phyloP scores from a whole-genome alignment of 2,113 vertebrate genomes.

The Sinocyclocheilus rhinocerous region DNA sequence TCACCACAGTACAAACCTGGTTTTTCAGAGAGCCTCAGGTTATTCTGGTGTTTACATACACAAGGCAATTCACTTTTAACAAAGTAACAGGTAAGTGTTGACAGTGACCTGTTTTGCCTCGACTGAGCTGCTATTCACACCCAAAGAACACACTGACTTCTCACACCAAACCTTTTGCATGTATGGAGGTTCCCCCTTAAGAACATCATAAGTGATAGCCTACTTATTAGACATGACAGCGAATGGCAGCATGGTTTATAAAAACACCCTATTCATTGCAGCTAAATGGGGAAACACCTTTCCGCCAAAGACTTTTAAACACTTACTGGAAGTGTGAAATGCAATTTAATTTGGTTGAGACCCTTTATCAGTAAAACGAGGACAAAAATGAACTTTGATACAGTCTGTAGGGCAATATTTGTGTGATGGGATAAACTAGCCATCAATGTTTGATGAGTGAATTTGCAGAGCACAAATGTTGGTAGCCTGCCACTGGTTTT shows the following conservation, averaged over 20 bases:
- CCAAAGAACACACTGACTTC: conserved; percentile 5
- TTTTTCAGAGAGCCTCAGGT: too few relatives aligned
- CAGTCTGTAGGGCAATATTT: not conserved
- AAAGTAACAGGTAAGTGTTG: conserved; percentile 21
- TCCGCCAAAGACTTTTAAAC: not conserved
- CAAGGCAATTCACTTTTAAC: not conserved
- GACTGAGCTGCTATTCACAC: conserved; percentile 26
- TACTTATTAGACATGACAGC: not conserved
- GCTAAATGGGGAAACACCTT: conserved; percentile 13
- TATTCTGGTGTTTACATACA: not conserved
- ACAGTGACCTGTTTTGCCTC: conserved; percentile 11
- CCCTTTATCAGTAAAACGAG: not conserved
- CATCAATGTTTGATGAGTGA: conserved; percentile 29
- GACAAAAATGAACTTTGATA: not conserved
- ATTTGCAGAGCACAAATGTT: conserved; percentile 29
- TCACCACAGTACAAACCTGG: too few relatives aligned
- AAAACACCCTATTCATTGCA: not conserved
- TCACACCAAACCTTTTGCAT: conserved; percentile 16
- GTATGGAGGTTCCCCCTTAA: conserved; percentile 26
- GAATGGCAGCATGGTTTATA: not conserved
- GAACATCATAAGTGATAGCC: not conserved
- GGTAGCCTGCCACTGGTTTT: conserved; percentile 9
- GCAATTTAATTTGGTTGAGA: not conserved
- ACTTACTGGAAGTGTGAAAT: not conserved
- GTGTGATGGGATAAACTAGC: not conserved